Percentiles rank a stretch among this genome's conserved stretches.
These are phyloP conservation scores for Hystrix cristata DNA, from an alignment of 2,113 vertebrate genomes.

Conservation along the genomic window DNA sequence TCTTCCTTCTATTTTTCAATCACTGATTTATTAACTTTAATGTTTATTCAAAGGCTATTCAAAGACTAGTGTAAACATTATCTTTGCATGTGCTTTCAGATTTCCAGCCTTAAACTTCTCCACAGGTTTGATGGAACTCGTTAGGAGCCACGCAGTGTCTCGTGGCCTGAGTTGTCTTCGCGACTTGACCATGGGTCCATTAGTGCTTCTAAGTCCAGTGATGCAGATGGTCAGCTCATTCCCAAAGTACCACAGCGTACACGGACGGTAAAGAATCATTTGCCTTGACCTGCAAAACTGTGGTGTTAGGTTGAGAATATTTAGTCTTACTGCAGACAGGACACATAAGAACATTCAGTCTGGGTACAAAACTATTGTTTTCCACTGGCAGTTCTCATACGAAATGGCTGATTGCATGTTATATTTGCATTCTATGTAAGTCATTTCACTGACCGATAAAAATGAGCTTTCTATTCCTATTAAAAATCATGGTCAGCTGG, in stretches of 20 bases:
- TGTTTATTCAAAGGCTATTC: conserved; percentile 42
- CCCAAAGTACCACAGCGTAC: conserved; percentile 36
- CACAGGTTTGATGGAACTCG: conserved; percentile 14
- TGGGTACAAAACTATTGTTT: neutral
- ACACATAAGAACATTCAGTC: neutral
- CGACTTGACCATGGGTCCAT: conserved; percentile 60
- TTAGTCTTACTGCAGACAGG: neutral
- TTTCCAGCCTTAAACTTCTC: conserved; percentile 49
- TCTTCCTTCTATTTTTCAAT: neutral
- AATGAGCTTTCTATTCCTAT: conserved; percentile 33
- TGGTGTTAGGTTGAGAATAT: conserved; percentile 29
- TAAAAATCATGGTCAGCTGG: neutral
- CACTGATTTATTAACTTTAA: conserved; percentile 55
- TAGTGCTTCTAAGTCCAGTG: conserved; percentile 60
- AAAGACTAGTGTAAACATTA: neutral
- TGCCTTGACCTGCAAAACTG: conserved; percentile 31
- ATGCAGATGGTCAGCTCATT: conserved; percentile 5
- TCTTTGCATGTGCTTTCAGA: neutral
- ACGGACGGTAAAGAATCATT: neutral
- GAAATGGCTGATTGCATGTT: neutral
- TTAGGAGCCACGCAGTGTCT: conserved; percentile 49
- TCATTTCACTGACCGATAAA: neutral
- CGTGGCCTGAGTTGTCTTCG: conserved; percentile 56
- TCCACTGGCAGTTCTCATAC: conserved; percentile 38
- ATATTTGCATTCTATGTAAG: neutral